Base-by-base conservation (phyloP, 2,888 invertebrate genomes). In the Acronicta aceris region DNA sequence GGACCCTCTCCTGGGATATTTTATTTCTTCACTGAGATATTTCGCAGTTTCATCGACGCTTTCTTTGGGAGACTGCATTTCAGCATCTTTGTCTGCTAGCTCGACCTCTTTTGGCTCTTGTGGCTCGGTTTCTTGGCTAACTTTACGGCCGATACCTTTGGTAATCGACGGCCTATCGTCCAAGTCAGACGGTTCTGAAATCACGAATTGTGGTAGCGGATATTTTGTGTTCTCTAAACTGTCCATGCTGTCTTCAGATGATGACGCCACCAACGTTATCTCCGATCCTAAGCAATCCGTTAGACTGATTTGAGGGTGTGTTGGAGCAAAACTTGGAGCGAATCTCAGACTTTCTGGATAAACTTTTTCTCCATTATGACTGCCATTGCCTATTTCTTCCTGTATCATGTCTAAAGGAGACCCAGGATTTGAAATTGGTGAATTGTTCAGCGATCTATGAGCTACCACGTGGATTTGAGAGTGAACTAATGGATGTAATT, bases 241-340 rank as follows among this genome's bases (percentile, higher is more conserved):
- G 53, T 97, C 97, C 89, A 96, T 96, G 48, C 96, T 96, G 64
- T 97, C 97, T 66, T 96, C 96, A 0, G 97, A 97, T 0, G 97
- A 97, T 0, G 97, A 97, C 0, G 97, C 97, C 0, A 97, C 97
- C 2, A 98, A 83, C 0, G 97, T 97, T 0, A 97, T 96, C 89
- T 97, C 97, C 7, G 97, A 97, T 0, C 98, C 98, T 55, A 97
- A 95, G 54, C 98, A 98, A 86, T 99, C 98, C 0, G 99, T 99
- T 10, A 99, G 95, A 76, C 98, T 98, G 65, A 99, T 99, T 89
- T 98, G 98, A 0, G 99, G 98, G 85, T 97, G 96, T 13, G 85
- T 93, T 0, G 86, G 71, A 0, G 82, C 74, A 46, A 87, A 89
- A 2, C 63, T 80, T 1, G 89, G 84, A 27, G 63, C 53, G 30